Evolutionary conservation across 2,113 vertebrate species (phyloP), one percentile per base, ranked within the genome.

Genomic region (Sceloporus undulatus): DNA sequence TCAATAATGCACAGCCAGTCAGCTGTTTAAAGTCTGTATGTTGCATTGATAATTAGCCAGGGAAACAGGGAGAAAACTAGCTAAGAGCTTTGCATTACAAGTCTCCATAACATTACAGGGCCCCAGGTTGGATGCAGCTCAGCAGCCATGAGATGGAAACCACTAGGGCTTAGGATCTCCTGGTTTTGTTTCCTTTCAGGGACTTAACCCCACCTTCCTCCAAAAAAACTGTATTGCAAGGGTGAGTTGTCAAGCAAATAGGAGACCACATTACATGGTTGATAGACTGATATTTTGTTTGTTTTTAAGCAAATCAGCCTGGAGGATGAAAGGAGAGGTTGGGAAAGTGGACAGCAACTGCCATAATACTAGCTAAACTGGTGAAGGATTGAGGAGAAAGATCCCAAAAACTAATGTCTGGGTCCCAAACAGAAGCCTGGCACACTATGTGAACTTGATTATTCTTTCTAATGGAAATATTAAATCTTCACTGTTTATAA

Each of bases 41-140:
- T 87, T 92, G 89, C 91, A 89, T 90, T 88, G 89, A 90, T 90
- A 91, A 94, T 93, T 91, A 93, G 89, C 48, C 80, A 80, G 68
- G 62, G 48, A 80, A 82, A 92, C 21, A n/a, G 59, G n/a, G 89
- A 79, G 40, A 89, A 91, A 54, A 48, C 75, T 81, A 87, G 83
- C 34, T 87, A 89, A 88, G 13, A 0, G 34, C 81, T 9, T 10
- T 48, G 42, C 6, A 6, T 48, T 48, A 48, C 42, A 48, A 48
- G 42, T 48, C 42, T 48, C 82, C 65, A 21, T 18, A 66, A 54
- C 42, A 52, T n/a, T 40, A 38, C 23, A 80, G 18, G 27, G 73
- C 40, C n/a, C 18, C 10, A 65, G 23, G 19, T 23, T 83, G 62
- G 66, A 82, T 21, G 14, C 23, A 74, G 52, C 8, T 52, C 48